Percentiles rank a stretch among this genome's conserved stretches.
These are phyloP conservation scores for Trichonephila inaurata DNA, from an alignment of 1,140 invertebrate genomes.

Conservation along the genomic window DNA sequence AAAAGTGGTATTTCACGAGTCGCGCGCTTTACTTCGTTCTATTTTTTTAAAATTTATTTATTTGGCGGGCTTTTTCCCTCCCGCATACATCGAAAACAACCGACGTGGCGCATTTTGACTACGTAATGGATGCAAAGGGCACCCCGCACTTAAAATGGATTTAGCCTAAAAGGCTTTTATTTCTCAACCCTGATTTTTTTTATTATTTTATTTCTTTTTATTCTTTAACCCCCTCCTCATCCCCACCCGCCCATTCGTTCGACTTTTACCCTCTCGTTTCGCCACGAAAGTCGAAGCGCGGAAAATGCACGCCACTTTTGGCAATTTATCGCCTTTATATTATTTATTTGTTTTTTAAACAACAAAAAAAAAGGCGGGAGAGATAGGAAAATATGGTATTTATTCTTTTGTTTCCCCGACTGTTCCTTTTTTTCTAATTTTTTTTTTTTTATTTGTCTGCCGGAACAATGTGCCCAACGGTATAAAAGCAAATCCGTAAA, in stretches of 20 bases:
- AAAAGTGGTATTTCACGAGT: constrained; percentile 72
- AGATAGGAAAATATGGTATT: constrained; percentile 26
- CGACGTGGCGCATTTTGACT: constrained; percentile 73
- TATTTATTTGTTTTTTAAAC: constrained; percentile 52
- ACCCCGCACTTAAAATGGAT: constrained; percentile 74
- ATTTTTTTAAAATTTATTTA: constrained; percentile 66
- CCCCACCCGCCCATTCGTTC: neutral
- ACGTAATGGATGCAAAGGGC: constrained; percentile 72
- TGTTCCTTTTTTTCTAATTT: neutral
- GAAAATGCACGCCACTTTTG: constrained; percentile 69
- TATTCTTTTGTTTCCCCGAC: constrained; percentile 46
- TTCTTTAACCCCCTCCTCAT: neutral
- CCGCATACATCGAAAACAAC: constrained; percentile 74
- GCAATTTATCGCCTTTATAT: constrained; percentile 69
- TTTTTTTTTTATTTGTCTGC: neutral
- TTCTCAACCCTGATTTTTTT: constrained; percentile 61
- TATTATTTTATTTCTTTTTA: constrained; percentile 58
- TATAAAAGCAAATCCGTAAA: constrained; percentile 1
- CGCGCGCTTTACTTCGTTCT: constrained; percentile 25
- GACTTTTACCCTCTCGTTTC: constrained; percentile 68
- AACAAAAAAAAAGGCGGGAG: neutral
- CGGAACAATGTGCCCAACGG: neutral
- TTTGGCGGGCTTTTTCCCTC: constrained; percentile 47
- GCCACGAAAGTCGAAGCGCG: constrained; percentile 34
- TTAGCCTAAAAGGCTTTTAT: constrained; percentile 77